Evolutionary conservation across 1,140 invertebrate species (phyloP).

Genomic region (Drosophila sp.): DNA sequence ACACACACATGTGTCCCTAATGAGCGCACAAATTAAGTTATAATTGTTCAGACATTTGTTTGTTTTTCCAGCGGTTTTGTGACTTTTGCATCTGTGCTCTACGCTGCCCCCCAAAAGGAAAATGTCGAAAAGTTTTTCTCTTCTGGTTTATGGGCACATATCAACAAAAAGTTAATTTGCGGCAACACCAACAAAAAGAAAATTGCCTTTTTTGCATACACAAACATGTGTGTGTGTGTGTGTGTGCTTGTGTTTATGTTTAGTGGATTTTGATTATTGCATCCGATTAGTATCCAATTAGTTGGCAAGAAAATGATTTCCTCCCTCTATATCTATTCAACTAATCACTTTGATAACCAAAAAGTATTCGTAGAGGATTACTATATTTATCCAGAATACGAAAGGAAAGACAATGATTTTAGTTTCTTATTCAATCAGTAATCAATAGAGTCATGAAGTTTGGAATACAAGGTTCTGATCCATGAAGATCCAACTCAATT

Average conservation of each 20-base stretch:
- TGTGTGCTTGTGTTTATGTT: neutral
- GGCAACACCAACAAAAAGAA: conserved; percentile 39
- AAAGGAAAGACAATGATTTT: too few relatives aligned
- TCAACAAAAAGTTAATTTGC: conserved; percentile 52
- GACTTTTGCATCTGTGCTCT: conserved; percentile 48
- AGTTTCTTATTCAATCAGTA: too few relatives aligned
- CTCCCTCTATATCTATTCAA: neutral
- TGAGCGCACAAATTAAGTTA: conserved; percentile 80
- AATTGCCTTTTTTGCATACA: conserved; percentile 24
- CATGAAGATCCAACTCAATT: too few relatives aligned
- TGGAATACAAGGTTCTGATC: too few relatives aligned
- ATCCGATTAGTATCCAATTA: conserved; percentile 1
- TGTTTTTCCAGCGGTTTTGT: conserved; percentile 49
- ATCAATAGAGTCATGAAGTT: too few relatives aligned
- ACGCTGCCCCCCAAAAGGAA: conserved; percentile 3
- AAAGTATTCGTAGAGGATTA: too few relatives aligned
- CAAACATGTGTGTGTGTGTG: neutral
- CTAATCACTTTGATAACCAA: neutral
- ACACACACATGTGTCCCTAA: conserved; percentile 69
- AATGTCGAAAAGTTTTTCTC: conserved; percentile 36
- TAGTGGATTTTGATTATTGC: conserved; percentile 9
- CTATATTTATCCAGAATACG: too few relatives aligned
- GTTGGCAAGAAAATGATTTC: neutral
- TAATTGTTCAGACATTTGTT: conserved; percentile 71
- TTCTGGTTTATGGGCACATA: conserved; percentile 27